These are phyloP conservation scores for Chiloscyllium plagiosum DNA, from an alignment of 2,113 vertebrate species.

Conservation along the genomic window DNA sequence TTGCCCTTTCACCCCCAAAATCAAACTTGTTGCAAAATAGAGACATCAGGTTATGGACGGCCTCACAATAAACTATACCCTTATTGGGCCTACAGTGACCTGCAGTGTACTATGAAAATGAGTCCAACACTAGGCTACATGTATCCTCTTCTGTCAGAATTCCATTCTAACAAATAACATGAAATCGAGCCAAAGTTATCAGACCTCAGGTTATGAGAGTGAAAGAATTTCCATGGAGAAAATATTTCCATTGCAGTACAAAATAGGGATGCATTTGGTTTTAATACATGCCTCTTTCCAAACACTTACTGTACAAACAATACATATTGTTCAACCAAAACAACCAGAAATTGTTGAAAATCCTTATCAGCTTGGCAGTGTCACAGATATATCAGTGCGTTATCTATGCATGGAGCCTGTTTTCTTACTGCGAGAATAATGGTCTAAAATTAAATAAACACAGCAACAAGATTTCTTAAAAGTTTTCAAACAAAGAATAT, in stretches of 20 bases:
- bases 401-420: no score
- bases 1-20: not conserved
- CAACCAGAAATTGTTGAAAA: not conserved
- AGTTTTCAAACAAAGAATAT: no score
- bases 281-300: not conserved
- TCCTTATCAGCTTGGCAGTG: not conserved
- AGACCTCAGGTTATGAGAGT: not conserved
- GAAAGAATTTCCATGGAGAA: not conserved
- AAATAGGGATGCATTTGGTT: not conserved
- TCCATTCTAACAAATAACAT: not conserved
- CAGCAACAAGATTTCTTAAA: no score
- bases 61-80: not conserved
- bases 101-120: not conserved
- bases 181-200: not conserved
- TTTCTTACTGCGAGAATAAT: no score
- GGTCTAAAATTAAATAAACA: no score
- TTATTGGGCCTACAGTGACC: not conserved
- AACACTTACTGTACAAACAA: not conserved
- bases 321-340: not conserved
- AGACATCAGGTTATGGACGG: not conserved
- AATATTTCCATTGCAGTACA: not conserved
- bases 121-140: not conserved
- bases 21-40: not conserved
- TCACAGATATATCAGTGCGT: no score
- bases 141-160: not conserved